These are phyloP conservation scores for Plebejus anna DNA, from an alignment of 2,888 invertebrate species.

Conservation along the genomic window DNA sequence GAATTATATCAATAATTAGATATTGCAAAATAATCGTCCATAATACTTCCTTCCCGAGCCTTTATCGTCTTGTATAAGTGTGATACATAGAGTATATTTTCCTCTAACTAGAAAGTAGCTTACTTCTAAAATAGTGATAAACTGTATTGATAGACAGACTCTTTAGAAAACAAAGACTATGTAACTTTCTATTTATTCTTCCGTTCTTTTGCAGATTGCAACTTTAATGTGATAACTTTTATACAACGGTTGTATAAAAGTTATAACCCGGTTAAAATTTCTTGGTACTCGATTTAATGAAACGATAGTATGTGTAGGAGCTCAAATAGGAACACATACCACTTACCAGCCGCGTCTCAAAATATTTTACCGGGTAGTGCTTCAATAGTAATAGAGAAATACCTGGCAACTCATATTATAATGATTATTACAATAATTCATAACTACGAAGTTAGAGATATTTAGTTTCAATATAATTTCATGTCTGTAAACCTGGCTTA, in stretches of 20 bases:
- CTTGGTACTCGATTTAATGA: neutral
- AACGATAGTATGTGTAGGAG: neutral
- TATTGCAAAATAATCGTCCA: constrained; percentile 27
- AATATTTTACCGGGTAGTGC: neutral
- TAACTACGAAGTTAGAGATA: neutral
- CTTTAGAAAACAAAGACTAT: neutral
- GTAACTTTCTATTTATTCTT: neutral
- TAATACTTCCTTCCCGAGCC: constrained; percentile 26
- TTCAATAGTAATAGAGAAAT: neutral
- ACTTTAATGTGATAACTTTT: neutral
- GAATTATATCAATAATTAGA: constrained; percentile 4
- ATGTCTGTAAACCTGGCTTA: neutral
- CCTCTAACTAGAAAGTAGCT: neutral
- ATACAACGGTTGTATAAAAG: neutral
- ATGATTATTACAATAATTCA: neutral
- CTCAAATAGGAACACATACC: neutral
- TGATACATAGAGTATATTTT: constrained; percentile 24
- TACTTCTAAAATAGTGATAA: neutral
- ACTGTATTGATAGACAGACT: neutral
- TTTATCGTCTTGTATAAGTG: constrained; percentile 16
- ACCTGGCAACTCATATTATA: neutral
- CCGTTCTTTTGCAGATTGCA: neutral
- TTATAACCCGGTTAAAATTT: neutral
- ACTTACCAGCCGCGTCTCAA: neutral
- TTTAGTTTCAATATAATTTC: neutral